Evolutionary conservation across 2,888 invertebrate genomes (phyloP).

Genomic region (Luperina testacea): DNA sequence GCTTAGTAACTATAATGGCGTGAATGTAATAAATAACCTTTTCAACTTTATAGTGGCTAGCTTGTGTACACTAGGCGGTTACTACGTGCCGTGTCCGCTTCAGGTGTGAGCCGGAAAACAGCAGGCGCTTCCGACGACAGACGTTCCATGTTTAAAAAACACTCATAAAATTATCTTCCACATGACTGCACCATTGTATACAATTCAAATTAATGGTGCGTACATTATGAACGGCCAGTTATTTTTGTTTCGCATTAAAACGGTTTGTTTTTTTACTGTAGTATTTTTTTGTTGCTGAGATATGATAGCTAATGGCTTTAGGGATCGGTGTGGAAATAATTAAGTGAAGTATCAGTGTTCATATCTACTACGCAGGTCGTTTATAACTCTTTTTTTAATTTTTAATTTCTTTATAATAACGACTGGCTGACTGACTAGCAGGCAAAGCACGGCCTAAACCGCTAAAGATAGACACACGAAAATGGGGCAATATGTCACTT

Average conservation of each 20-base stretch:
- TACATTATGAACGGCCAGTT: constrained; percentile 76
- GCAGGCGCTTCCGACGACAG: constrained; percentile 49
- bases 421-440: neutral
- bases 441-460: no score
- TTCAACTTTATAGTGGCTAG: neutral
- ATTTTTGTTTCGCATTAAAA: constrained; percentile 78
- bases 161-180: constrained; percentile 72
- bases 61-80: constrained; percentile 7
- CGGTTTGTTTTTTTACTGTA: constrained; percentile 70
- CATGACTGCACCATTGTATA: constrained; percentile 73
- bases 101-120: constrained; percentile 39
- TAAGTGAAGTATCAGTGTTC: constrained; percentile 28
- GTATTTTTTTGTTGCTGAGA: constrained; percentile 50
- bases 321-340: constrained; percentile 44
- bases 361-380: neutral
- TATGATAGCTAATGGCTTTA: constrained; percentile 61
- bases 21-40: constrained; percentile 9
- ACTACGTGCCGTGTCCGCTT: constrained; percentile 12
- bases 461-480: neutral
- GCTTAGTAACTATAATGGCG: neutral
- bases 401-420: neutral
- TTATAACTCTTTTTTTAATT: constrained; percentile 12
- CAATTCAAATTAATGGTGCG: constrained; percentile 79
- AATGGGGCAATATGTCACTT: neutral
- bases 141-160: constrained; percentile 58